Conservation (phyloP, 2,113 vertebrate species). For the Emydura subglobosa region DNA sequence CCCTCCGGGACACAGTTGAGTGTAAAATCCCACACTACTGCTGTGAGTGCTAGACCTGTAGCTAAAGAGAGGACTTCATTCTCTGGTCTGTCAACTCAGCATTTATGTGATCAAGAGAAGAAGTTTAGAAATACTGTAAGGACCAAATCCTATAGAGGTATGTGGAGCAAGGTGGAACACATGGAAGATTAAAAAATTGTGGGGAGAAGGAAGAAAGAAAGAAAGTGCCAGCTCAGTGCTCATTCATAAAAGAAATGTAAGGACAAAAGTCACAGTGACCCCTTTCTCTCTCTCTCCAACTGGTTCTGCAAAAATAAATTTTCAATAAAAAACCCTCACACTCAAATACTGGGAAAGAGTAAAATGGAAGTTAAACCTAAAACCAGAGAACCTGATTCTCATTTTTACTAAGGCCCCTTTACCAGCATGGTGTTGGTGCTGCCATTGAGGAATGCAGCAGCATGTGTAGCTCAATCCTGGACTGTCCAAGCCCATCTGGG, state of each 20-base stretch:
- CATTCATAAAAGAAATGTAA: conserved; percentile 23
- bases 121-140: background rate
- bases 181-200: background rate
- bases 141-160: background rate
- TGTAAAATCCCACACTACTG: background rate
- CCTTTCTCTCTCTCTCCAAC: conserved; percentile 12
- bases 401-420: background rate
- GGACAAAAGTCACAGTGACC: conserved; percentile 59
- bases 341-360: no score
- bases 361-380: no score
- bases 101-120: background rate
- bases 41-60: background rate
- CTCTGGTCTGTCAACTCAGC: background rate
- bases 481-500: no score
- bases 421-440: no score
- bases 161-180: background rate
- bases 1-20: background rate
- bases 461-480: no score
- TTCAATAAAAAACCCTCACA: no score
- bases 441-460: no score
- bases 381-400: background rate
- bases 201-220: background rate
- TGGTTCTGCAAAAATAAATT: background rate
- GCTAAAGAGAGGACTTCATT: background rate
- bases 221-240: background rate